These are phyloP conservation scores for Acinonyx jubatus DNA, from an alignment of 2,113 vertebrate genomes.

Conservation along the genomic window DNA sequence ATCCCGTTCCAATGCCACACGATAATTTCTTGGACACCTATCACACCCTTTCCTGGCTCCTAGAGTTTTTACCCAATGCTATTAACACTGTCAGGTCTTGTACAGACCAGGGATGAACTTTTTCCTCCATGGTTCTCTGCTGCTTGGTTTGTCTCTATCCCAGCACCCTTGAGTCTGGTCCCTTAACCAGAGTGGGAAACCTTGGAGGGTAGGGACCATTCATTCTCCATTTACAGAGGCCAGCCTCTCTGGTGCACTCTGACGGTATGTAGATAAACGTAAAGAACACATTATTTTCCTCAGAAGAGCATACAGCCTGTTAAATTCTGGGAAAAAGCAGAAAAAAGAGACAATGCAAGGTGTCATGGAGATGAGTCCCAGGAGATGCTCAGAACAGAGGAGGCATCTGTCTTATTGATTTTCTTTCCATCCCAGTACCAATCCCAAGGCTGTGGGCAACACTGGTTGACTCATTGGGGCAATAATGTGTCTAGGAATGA, in stretches of 20 bases:
- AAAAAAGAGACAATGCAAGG: background rate
- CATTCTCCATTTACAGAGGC: background rate
- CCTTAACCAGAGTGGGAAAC: background rate
- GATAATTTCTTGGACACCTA: background rate
- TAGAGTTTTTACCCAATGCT: background rate
- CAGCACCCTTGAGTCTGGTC: background rate
- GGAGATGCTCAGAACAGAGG: background rate
- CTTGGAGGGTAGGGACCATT: background rate
- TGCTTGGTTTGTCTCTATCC: background rate
- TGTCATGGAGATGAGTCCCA: background rate
- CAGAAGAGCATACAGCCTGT: background rate
- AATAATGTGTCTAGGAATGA: background rate
- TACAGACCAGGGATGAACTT: background rate
- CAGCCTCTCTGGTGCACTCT: background rate
- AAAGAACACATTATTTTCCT: background rate
- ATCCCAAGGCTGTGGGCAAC: accelerated
- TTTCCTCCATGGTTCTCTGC: background rate
- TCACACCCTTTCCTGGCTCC: background rate
- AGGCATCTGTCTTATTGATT: background rate
- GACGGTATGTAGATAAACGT: background rate
- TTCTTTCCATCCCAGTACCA: background rate
- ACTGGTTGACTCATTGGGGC: background rate
- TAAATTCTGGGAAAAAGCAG: background rate
- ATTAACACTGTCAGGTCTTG: too few species aligned
- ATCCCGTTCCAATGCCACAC: accelerated